phyloP scores from a whole-genome alignment of 2,113 vertebrate species.

The human region DNA sequence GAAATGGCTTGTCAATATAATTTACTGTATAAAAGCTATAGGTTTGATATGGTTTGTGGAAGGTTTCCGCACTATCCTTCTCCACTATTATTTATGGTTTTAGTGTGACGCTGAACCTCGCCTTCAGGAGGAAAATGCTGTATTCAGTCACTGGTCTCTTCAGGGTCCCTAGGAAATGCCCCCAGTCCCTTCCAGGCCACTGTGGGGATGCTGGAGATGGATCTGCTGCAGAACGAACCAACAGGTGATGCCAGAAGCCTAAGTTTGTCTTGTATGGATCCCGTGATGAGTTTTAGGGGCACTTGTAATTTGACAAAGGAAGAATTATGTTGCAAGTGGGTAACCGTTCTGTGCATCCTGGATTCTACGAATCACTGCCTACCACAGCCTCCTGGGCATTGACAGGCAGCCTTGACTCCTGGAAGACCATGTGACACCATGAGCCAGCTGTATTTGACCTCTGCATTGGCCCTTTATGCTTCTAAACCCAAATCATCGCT shows the following conservation, averaged over 20 bases:
- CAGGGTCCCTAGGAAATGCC: not conserved
- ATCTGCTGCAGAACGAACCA: not conserved
- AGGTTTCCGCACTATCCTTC: not conserved
- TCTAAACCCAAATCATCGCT: not conserved
- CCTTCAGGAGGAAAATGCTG: not conserved
- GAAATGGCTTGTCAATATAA: slow-evolving; percentile 3
- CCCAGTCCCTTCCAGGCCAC: not conserved
- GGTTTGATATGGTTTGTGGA: not conserved
- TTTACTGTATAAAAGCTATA: slow-evolving; percentile 17
- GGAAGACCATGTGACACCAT: not conserved
- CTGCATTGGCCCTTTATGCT: not conserved
- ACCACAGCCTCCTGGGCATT: rapidly evolving
- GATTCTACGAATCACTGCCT: not conserved
- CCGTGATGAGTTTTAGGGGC: not conserved
- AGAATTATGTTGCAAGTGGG: not conserved
- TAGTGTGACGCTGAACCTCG: not conserved
- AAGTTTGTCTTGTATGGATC: not conserved
- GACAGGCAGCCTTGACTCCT: not conserved
- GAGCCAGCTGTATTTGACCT: not conserved
- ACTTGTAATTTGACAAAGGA: not conserved
- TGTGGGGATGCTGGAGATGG: not conserved
- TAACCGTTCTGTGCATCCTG: not conserved
- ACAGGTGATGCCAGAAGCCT: not conserved
- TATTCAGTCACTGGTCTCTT: not conserved
- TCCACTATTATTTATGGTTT: not conserved